Evolutionary conservation across 2,797 vertebrate genomes (phyloP).

Genomic region (Myotis pilosus): DNA sequence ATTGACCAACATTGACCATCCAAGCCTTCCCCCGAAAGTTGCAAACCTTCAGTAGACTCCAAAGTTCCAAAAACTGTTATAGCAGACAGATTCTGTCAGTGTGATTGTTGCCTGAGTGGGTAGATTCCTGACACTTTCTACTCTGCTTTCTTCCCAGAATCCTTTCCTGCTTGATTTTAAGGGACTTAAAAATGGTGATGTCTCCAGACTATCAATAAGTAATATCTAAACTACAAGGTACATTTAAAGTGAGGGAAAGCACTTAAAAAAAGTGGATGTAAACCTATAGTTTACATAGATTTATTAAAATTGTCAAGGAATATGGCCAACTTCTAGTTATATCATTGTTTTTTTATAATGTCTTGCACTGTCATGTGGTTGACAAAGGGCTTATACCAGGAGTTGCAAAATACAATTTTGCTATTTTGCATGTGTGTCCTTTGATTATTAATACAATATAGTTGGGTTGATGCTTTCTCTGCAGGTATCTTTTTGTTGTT

Average conservation of each 20-base stretch:
- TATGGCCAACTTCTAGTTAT: background rate
- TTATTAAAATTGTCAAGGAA: background rate
- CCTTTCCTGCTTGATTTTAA: background rate
- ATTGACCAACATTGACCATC: background rate
- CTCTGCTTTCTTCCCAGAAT: background rate
- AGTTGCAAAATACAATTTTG: background rate
- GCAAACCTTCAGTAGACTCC: background rate
- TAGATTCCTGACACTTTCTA: background rate
- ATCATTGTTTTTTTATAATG: too few species aligned
- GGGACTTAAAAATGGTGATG: background rate
- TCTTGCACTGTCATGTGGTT: background rate
- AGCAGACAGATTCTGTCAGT: too few species aligned
- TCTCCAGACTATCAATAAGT: background rate
- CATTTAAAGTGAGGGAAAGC: background rate
- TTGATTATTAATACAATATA: background rate
- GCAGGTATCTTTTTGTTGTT: background rate
- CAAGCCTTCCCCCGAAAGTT: background rate
- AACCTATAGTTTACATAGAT: background rate
- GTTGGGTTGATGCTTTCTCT: background rate
- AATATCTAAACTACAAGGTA: background rate
- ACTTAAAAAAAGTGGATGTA: background rate
- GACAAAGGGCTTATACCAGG: background rate
- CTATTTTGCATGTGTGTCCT: background rate
- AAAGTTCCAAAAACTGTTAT: background rate
- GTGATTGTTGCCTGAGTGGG: background rate